Evolutionary conservation across 2,888 invertebrate genomes (phyloP), one percentile per base, ranked within the genome.

Genomic region (Ormyrus rosae): DNA sequence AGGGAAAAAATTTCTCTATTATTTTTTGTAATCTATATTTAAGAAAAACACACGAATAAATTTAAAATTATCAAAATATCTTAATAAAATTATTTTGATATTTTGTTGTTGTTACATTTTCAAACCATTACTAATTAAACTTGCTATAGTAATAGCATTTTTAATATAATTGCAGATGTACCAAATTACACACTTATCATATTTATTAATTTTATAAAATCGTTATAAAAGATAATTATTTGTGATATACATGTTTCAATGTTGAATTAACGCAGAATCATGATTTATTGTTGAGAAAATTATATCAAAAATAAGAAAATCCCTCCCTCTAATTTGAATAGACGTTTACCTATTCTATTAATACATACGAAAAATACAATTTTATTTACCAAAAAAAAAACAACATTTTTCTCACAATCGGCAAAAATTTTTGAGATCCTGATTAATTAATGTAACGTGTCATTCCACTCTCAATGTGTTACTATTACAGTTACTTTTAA

Each of bases 61-160:
- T 67, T 60, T 45, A 56, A 78, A 63, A 70, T 64, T 50, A 70
- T 53, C 10, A 72, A 78, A 78, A 78, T 61, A 56, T 67, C 61
- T 78, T 70, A 71, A 74, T 65, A 65, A 78, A 81, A 71, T 77
- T 72, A 9, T 69, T 58, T 53, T 69, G 53, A 58, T 55, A 81
- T 56, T 76, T 34, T 34, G 34, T 34, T 19, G 19, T 19, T 19
- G 73, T 73, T 78, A 81, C 55, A 69, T 55, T 64, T 34, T 70
- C 55, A 70, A 75, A 63, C 19, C n/a, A 56, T 77, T 13, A 58
- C 53, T 56, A 70, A 55, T 50, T 50, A 76, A 77, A 34, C 34
- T 77, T 70, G 55, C 69, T 69, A 70, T 48, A 56, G 69, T 19
- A 64, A 64, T 56, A 56, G 58, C 50, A 46, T 50, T 8, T 77